phyloP scores from a whole-genome alignment of 2,113 vertebrate species.

The Raja brachyura region DNA sequence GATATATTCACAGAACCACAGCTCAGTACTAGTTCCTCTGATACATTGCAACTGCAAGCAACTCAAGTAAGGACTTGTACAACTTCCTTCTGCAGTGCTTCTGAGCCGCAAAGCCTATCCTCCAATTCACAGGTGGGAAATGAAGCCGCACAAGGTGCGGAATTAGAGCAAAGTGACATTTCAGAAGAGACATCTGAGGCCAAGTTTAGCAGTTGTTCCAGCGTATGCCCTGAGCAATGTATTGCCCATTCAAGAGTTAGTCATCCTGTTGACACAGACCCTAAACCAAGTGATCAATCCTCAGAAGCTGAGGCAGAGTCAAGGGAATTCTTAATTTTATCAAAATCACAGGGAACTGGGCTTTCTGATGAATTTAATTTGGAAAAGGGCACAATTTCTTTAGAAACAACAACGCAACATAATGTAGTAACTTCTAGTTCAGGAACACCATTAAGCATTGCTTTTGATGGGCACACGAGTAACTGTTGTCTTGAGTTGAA shows the following conservation, averaged over 20 bases:
- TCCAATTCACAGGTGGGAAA: not conserved
- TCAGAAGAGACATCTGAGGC: not conserved
- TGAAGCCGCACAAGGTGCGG: not conserved
- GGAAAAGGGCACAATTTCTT: not conserved
- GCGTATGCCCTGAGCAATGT: not conserved
- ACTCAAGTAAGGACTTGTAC: slow-evolving; percentile 14
- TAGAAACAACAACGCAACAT: not conserved
- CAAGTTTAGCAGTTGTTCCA: not conserved
- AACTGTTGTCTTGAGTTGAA: slow-evolving; percentile 42
- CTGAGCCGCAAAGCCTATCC: not conserved
- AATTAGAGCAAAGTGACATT: not conserved
- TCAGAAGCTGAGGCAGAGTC: not conserved
- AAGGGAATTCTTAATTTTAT: not conserved
- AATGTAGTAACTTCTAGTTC: not conserved
- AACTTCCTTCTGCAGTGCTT: not conserved
- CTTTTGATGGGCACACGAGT: slow-evolving; percentile 51
- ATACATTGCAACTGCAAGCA: not conserved
- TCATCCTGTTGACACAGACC: not conserved
- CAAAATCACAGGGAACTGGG: not conserved
- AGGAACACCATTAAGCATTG: not conserved
- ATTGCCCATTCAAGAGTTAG: no score
- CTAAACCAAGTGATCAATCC: not conserved
- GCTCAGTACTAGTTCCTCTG: not conserved
- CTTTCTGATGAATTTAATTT: not conserved
- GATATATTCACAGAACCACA: not conserved